Evolutionary conservation across 1,140 invertebrate species (phyloP), one percentile per base, ranked within the genome.

Genomic region (Stenopsyche tienmushanensis): DNA sequence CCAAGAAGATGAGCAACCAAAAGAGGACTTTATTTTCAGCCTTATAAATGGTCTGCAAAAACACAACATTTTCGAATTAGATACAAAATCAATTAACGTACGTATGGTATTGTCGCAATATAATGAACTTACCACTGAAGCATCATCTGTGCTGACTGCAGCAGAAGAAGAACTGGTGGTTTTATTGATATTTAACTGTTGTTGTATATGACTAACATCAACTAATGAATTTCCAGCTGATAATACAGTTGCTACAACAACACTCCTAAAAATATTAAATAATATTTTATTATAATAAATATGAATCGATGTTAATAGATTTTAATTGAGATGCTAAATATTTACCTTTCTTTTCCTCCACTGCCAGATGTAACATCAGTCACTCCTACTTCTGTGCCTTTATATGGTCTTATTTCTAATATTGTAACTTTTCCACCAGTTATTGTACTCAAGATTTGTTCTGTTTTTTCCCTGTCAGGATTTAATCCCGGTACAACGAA

Each of bases 371-470:
- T 80, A 42, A 82, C 74, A 74, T 82, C 80, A 42, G 77, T 77
- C 55, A 76, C 78, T 65, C 74, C 72, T 55, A 76, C 78, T 66
- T 83, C 78, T 54, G 74, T 75, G 2, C 82, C 82, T 62, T 79
- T 78, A 71, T 91, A 88, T 0, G 88, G 88, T 66, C 86, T 84
- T 10, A 92, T 86, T 41, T 88, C 84, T 67, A 88, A 81, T 44
- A 93, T 89, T 26, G 82, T 85, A 0, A 92, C 88, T 74, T 84
- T 85, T 17, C 87, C 88, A 13, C 91, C 91, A 1, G 91, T 91
- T 26, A 93, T 83, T 26, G 86, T 84, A 25, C 85, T 86, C 15
- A 94, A 80, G 20, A 88, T 86, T 71, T 88, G 84, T 74, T 90
- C 86, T 23, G 90, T 84, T 67, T 87, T 86, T 63, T 79, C 77